phyloP scores from a whole-genome alignment of 2,113 vertebrate genomes.

The Cheirogaleus medius region DNA sequence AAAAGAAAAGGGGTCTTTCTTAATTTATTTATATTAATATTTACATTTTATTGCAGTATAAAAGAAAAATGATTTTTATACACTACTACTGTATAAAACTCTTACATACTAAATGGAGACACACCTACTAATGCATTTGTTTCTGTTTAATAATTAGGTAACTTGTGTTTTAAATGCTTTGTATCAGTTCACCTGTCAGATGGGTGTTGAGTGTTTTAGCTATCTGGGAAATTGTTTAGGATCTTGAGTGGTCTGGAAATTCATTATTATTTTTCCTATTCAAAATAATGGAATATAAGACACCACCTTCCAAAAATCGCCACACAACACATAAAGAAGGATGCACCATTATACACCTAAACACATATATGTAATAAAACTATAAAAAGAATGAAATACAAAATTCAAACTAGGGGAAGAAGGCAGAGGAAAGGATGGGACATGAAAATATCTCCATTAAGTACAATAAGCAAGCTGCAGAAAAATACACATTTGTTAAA shows the following conservation, averaged over 20 bases:
- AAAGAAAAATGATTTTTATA: conserved; percentile 27
- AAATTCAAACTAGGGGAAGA: conserved; percentile 35
- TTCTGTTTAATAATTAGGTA: neutral
- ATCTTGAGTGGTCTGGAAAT: neutral
- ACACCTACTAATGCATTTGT: neutral
- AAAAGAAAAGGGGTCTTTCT: neutral
- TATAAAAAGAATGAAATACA: neutral
- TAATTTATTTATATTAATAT: neutral
- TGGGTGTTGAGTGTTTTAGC: neutral
- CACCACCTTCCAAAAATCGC: neutral
- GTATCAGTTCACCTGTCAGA: neutral
- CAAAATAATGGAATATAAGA: neutral
- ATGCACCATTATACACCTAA: neutral
- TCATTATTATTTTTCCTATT: neutral
- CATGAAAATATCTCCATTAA: neutral
- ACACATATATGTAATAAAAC: neutral
- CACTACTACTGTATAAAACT: neutral
- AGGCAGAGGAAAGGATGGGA: neutral
- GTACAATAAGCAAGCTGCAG: neutral
- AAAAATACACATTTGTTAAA: conserved; percentile 25
- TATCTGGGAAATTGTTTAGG: conserved; percentile 15
- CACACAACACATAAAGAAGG: neutral
- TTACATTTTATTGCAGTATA: neutral
- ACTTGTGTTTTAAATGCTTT: conserved; percentile 29
- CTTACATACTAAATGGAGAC: neutral